Percentiles rank a stretch among this genome's conserved stretches.
Conservation (phyloP, 2,113 vertebrate genomes). For the Istiophorus platypterus region DNA sequence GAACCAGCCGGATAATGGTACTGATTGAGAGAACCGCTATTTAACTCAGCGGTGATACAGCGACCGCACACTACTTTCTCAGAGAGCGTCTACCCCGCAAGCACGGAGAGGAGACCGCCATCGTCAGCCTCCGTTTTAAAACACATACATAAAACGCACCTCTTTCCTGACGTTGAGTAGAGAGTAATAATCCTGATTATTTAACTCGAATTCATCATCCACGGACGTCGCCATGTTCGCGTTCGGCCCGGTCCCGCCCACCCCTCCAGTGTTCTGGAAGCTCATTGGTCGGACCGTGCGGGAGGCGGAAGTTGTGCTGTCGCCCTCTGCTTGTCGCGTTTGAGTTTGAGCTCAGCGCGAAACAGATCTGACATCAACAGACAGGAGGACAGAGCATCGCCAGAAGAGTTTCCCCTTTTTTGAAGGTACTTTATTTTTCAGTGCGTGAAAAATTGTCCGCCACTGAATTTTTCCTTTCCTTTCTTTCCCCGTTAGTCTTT, state of each 20-base stretch:
- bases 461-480: background rate
- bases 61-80: slow-evolving; percentile 15
- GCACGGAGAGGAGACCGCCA: background rate
- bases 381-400: background rate
- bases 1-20: slow-evolving; percentile 29
- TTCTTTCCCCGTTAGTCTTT: background rate
- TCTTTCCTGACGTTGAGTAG: slow-evolving; percentile 93
- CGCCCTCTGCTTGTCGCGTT: slow-evolving; percentile 52
- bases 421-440: background rate
- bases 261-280: slow-evolving; percentile 20
- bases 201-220: slow-evolving; percentile 88
- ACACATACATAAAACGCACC: slow-evolving; percentile 84
- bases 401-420: background rate
- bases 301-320: slow-evolving; percentile 11
- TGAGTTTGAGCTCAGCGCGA: background rate
- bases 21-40: slow-evolving; percentile 35
- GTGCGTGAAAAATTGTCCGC: background rate
- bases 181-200: slow-evolving; percentile 94
- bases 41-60: slow-evolving; percentile 32
- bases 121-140: background rate
- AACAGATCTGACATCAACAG: background rate
- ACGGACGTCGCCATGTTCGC: slow-evolving; percentile 95
- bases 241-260: slow-evolving; percentile 81
- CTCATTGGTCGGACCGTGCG: slow-evolving; percentile 54
- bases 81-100: background rate